Evolutionary conservation across 2,888 invertebrate species (phyloP).

Genomic region (Norana najaformis): DNA sequence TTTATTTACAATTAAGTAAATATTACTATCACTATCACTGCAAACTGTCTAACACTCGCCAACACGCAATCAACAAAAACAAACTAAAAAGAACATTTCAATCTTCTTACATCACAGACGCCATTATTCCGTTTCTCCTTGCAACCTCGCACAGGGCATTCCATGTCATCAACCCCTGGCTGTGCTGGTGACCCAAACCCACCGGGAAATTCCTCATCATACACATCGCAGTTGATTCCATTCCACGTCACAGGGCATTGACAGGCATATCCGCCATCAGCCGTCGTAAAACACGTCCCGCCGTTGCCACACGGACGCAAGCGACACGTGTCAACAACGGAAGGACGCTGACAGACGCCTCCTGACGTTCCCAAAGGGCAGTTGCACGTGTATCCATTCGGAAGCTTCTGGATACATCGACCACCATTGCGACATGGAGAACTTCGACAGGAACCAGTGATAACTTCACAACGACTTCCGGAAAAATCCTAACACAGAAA

Average conservation of each 20-base stretch:
- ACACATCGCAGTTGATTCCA: slow-evolving; percentile 84
- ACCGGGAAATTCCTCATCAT: slow-evolving; percentile 67
- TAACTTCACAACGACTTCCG: slow-evolving; percentile 86
- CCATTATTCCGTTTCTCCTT: slow-evolving; percentile 80
- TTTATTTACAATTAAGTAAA: too few relatives aligned
- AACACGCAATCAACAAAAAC: not conserved
- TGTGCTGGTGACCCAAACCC: slow-evolving; percentile 53
- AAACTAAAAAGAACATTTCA: not conserved
- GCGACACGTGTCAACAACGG: slow-evolving; percentile 52
- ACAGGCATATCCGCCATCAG: slow-evolving; percentile 71
- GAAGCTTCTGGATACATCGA: slow-evolving; percentile 60
- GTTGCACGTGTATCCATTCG: slow-evolving; percentile 50
- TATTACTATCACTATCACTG: too few relatives aligned
- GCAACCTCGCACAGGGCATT: slow-evolving; percentile 70
- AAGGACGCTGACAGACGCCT: slow-evolving; percentile 49
- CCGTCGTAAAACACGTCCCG: slow-evolving; percentile 50
- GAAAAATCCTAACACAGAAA: slow-evolving; percentile 57
- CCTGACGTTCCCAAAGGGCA: slow-evolving; percentile 60
- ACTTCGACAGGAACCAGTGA: slow-evolving; percentile 70
- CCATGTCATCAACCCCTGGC: slow-evolving; percentile 39
- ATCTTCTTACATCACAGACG: slow-evolving; percentile 71
- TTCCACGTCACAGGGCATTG: slow-evolving; percentile 79
- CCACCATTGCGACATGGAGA: slow-evolving; percentile 88
- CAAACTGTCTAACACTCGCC: too few relatives aligned
- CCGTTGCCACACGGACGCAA: slow-evolving; percentile 52